These are phyloP conservation scores for Apis florea DNA, from an alignment of 1,140 invertebrate genomes.

Conservation along the genomic window DNA sequence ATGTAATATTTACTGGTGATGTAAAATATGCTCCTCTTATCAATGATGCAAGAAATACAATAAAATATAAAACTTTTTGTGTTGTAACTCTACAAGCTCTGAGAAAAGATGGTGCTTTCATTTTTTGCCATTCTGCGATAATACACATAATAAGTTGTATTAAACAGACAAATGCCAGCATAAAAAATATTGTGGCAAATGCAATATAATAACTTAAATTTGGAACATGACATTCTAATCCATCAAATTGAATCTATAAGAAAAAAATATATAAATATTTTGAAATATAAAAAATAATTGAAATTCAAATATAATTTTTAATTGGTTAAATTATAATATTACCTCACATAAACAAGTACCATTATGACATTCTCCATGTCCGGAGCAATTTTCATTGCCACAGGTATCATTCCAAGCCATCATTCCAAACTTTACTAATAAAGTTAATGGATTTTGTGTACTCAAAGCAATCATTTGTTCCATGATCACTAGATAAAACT, in stretches of 20 bases:
- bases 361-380: conserved; percentile 94
- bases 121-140: conserved; percentile 89
- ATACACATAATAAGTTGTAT: conserved; percentile 93
- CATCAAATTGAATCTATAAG: conserved; percentile 85
- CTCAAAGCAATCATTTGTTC: conserved; percentile 78
- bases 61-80: conserved; percentile 94
- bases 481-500: conserved; percentile 71
- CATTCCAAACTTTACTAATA: conserved; percentile 78
- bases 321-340: conserved; percentile 63
- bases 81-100: conserved; percentile 93
- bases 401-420: conserved; percentile 79
- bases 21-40: conserved; percentile 94
- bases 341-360: conserved; percentile 95
- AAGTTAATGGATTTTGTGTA: conserved; percentile 79
- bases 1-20: conserved; percentile 86
- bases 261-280: conserved; percentile 42
- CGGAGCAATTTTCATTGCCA: conserved; percentile 85
- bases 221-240: conserved; percentile 83
- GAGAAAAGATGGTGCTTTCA: conserved; percentile 90
- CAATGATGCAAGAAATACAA: conserved; percentile 92
- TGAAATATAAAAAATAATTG: not conserved
- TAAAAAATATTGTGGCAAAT: conserved; percentile 90
- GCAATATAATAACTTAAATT: conserved; percentile 86
- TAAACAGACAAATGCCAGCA: conserved; percentile 91
- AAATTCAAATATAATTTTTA: not conserved